These are phyloP conservation scores for Sitodiplosis mosellana DNA, from an alignment of 1,140 invertebrate genomes.

Conservation along the genomic window DNA sequence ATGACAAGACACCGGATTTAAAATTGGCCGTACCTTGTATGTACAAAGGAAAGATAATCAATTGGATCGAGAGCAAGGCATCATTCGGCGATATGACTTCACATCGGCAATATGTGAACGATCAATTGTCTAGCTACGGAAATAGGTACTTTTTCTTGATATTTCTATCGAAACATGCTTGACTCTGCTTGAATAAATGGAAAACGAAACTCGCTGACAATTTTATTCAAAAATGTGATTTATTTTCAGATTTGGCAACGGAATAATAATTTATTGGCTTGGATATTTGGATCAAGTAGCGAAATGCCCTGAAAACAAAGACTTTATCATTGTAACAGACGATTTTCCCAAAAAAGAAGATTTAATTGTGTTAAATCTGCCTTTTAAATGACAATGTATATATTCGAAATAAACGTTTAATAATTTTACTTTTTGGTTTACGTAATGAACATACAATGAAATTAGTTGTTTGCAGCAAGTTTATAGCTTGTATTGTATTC, in stretches of 20 bases:
- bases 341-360: conserved; percentile 33
- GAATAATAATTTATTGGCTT: conserved; percentile 92
- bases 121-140: conserved; percentile 80
- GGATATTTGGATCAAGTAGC: conserved; percentile 62
- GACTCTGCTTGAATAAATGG: conserved; percentile 1
- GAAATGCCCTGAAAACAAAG: conserved; percentile 34
- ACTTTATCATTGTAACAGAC: conserved; percentile 41
- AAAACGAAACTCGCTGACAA: no score
- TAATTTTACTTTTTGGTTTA: no score
- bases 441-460: no score
- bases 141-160: conserved; percentile 41
- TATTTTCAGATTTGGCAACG: conserved; percentile 68
- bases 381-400: no score
- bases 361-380: no score
- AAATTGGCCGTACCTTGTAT: conserved; percentile 80
- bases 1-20: conserved; percentile 90
- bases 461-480: no score
- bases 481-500: no score
- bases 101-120: conserved; percentile 67
- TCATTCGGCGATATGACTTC: conserved; percentile 71
- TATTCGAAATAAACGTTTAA: no score
- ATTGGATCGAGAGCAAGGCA: conserved; percentile 95
- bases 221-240: no score
- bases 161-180: conserved; percentile 1
- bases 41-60: conserved; percentile 67